Base-by-base conservation (phyloP, 1,140 invertebrate genomes). In the Nephila pilipes region DNA sequence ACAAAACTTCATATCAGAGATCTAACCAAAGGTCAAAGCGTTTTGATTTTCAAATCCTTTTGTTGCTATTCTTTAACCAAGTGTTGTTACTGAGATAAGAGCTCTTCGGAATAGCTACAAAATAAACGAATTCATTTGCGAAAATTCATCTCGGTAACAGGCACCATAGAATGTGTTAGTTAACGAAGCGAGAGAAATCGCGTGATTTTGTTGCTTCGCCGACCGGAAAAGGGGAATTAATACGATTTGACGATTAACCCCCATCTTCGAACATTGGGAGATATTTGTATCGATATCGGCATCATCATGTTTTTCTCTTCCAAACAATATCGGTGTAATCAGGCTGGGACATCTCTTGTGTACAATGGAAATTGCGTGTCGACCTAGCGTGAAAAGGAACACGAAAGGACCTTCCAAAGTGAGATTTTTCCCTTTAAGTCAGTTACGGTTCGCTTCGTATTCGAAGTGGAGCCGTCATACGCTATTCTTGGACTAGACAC, bases 281-380 rank as follows among this genome's bases (percentile, higher is more conserved):
- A n/a, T n/a, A 65, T 65, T 29, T 65, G 63, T 65, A 65, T 65
- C 25, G 60, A 1, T 63, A 63, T 63, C 60, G 8, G 20, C 6
- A n/a, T n/a, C n/a, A n/a, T n/a, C n/a, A n/a, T 25, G 63, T 65
- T 46, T 46, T 46, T 25, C 22, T 25, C 63, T 65, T 65, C 63
- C 63, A 65, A 38, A 36, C 81, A 38, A 18, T 81, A 46, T 46
- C 80, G 3, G 12, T 32, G 22, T 54, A 81, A 81, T 81, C 80
- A 81, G 80, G 80, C 12, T 81, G 80, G 38, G 80, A 81, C 54
- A 54, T 55, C 54, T 14, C 8, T 36, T 25, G 29, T 29, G 29
- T 32, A 58, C 83, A 85, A 85, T 85, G 83, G 38, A 60, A 60
- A 85, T 85, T 16, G 57, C 83, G 83, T 85, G 83, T 55, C n/a